Percentiles rank a stretch among this genome's conserved stretches.
Evolutionary conservation across 2,113 vertebrate species (phyloP).

Genomic region (Egretta garzetta): DNA sequence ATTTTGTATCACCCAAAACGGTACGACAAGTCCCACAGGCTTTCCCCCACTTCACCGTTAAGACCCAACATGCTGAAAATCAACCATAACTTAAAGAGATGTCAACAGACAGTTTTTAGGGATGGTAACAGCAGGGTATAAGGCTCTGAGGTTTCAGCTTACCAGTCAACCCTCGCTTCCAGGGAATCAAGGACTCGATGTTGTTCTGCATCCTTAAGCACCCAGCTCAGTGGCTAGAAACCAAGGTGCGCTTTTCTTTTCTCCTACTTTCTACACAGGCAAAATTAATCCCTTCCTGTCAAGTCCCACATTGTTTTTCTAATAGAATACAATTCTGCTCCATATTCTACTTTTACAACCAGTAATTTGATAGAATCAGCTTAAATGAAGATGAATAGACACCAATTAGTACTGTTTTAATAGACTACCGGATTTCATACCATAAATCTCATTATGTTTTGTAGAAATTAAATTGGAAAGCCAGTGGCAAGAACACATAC

Average conservation of each 20-base stretch:
- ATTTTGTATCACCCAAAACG: not conserved
- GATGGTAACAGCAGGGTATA: not conserved
- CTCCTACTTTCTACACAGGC: not conserved
- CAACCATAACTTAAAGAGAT: not conserved
- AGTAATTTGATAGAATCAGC: not conserved
- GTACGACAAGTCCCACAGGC: not conserved
- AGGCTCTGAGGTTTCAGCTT: not conserved
- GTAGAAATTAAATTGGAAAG: not conserved
- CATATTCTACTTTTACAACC: not conserved
- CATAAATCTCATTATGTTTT: not conserved
- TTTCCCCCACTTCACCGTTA: not conserved
- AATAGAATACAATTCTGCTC: not conserved
- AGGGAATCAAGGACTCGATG: not conserved
- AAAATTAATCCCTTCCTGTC: not conserved
- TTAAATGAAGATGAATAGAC: not conserved
- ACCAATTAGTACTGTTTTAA: not conserved
- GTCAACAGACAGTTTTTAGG: not conserved
- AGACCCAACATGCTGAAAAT: not conserved
- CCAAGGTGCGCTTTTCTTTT: not conserved
- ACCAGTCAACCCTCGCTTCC: not conserved
- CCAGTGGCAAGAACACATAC: not conserved
- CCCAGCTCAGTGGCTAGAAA: not conserved
- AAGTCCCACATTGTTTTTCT: not conserved
- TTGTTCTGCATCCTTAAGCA: not conserved
- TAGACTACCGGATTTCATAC: not conserved